These are phyloP conservation scores for Cryptoprocta ferox DNA, from an alignment of 2,797 vertebrate genomes.

Conservation along the genomic window DNA sequence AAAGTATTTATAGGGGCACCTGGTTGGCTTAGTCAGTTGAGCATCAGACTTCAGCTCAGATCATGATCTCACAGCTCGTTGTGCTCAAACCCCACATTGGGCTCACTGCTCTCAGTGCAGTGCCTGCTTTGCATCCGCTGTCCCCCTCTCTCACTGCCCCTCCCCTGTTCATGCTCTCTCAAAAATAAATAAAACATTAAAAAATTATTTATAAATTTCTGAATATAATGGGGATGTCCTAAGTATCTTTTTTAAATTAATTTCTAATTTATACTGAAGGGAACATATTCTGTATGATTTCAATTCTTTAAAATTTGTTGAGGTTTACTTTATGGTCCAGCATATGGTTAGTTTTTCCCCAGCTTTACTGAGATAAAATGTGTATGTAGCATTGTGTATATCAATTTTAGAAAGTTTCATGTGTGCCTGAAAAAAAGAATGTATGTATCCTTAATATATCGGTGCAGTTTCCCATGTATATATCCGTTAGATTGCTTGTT, in stretches of 20 bases:
- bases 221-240: not conserved
- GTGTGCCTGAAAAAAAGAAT: constrained; percentile 10
- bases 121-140: too few species aligned
- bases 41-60: too few species aligned
- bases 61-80: too few species aligned
- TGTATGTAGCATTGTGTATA: not conserved
- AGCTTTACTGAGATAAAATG: not conserved
- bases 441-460: not conserved
- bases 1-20: not conserved
- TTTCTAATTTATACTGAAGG: constrained; percentile 13
- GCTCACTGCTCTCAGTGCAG: too few species aligned
- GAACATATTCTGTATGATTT: not conserved
- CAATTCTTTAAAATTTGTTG: constrained; percentile 10
- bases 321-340: not conserved
- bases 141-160: too few species aligned
- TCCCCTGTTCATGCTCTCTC: too few species aligned
- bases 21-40: too few species aligned
- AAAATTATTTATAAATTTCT: not conserved
- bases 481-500: not conserved
- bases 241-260: not conserved
- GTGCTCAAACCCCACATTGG: too few species aligned
- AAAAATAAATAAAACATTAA: too few species aligned
- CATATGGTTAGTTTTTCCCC: not conserved
- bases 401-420: not conserved
- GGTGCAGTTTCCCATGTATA: not conserved